phyloP scores from a whole-genome alignment of 2,797 vertebrate species.

The Coendou prehensilis region DNA sequence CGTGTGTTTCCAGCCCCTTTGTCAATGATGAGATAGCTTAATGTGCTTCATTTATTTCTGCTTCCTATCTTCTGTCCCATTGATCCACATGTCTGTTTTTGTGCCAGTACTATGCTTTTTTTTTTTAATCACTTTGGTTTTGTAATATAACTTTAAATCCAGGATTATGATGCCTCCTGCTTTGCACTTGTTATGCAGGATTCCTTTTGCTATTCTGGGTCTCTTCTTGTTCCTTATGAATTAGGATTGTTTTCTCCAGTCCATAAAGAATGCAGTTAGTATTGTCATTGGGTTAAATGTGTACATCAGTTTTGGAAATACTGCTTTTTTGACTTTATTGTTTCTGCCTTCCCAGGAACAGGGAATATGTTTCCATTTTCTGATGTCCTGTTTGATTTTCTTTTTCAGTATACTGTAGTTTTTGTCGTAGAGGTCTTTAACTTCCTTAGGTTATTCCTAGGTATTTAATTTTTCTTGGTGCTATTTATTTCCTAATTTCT shows the following conservation, averaged over 20 bases:
- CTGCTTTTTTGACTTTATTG: background rate
- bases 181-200: background rate
- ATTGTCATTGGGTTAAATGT: background rate
- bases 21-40: background rate
- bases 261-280: background rate
- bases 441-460: background rate
- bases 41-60: background rate
- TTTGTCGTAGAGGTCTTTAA: background rate
- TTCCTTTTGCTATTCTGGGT: background rate
- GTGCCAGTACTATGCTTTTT: background rate
- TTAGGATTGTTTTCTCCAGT: background rate
- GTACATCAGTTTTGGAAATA: background rate
- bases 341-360: background rate
- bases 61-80: background rate
- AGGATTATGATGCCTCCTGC: background rate
- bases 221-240: background rate
- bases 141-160: background rate
- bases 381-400: background rate
- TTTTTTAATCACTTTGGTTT: background rate
- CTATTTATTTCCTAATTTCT: background rate
- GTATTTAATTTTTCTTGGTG: background rate
- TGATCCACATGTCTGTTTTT: background rate
- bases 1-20: background rate
- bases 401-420: background rate
- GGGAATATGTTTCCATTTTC: background rate